phyloP scores from a whole-genome alignment of 2,888 invertebrate species.

The Leptinotarsa rubiginosa region DNA sequence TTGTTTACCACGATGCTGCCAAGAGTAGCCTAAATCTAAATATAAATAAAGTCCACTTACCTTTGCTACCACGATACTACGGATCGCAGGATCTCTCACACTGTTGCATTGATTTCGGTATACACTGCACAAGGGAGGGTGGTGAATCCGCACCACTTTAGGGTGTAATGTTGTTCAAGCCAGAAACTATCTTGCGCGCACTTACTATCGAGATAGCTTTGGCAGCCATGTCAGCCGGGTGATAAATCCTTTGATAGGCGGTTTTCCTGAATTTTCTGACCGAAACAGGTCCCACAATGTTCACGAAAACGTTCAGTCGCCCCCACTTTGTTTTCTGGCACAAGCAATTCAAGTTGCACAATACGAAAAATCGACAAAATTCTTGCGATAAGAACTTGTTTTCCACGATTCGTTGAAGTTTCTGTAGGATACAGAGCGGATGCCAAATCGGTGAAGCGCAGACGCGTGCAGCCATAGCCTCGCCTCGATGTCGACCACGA shows the following conservation, averaged over 20 bases:
- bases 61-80: slow-evolving; percentile 44
- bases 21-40: slow-evolving; percentile 56
- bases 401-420: slow-evolving; percentile 73
- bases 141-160: slow-evolving; percentile 29
- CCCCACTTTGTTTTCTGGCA: slow-evolving; percentile 39
- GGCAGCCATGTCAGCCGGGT: slow-evolving; percentile 52
- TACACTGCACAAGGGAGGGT: slow-evolving; percentile 41
- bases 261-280: slow-evolving; percentile 36
- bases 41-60: slow-evolving; percentile 57
- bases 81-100: slow-evolving; percentile 22
- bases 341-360: slow-evolving; percentile 44
- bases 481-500: slow-evolving; percentile 61
- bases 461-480: slow-evolving; percentile 64
- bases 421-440: slow-evolving; percentile 68
- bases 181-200: slow-evolving; percentile 48
- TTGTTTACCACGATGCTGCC: slow-evolving; percentile 61
- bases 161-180: slow-evolving; percentile 25
- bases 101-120: slow-evolving; percentile 26
- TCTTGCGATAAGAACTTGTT: slow-evolving; percentile 70
- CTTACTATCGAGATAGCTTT: slow-evolving; percentile 38
- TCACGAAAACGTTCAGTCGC: slow-evolving; percentile 28
- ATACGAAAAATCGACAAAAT: slow-evolving; percentile 66
- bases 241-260: slow-evolving; percentile 8
- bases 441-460: slow-evolving; percentile 67
- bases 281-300: slow-evolving; percentile 31